Conservation (phyloP, 1,140 invertebrate species). For the Dufourea novaeangliae region DNA sequence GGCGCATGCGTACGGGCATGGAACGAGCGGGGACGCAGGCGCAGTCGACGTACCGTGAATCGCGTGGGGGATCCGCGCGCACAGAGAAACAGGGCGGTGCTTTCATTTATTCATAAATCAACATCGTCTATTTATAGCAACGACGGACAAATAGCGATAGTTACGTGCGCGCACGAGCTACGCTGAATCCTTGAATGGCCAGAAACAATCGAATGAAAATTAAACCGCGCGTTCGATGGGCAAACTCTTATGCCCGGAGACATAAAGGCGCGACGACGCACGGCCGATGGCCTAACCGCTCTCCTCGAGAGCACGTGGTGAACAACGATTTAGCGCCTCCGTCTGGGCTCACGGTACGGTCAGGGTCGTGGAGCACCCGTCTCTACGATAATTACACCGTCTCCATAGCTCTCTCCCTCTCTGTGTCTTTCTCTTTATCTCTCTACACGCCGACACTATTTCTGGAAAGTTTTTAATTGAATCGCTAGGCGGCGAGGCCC, state of each 20-base stretch:
- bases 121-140: constrained; percentile 75
- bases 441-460: not conserved
- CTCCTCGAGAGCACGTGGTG: constrained; percentile 17
- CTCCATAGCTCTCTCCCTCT: not conserved
- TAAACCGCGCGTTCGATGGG: constrained; percentile 30
- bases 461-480: constrained; percentile 16
- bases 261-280: not conserved
- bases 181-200: constrained; percentile 71
- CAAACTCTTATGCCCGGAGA: too few relatives aligned
- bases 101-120: constrained; percentile 80
- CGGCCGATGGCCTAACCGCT: not conserved
- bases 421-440: too few relatives aligned
- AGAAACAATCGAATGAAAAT: constrained; percentile 66
- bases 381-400: constrained; percentile 13
- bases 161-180: constrained; percentile 22
- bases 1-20: too few relatives aligned
- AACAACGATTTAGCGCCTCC: not conserved
- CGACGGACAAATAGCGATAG: constrained; percentile 77
- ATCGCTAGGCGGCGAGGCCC: not conserved
- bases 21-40: too few relatives aligned
- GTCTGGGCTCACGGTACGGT: constrained; percentile 1
- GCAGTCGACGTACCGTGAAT: not conserved
- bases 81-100: constrained; percentile 65
- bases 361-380: constrained; percentile 20
- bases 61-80: constrained; percentile 20